Percentiles rank a stretch among this genome's conserved stretches.
Evolutionary conservation across 1,140 invertebrate species (phyloP).

Genomic region (Leptinotarsa lineolata): DNA sequence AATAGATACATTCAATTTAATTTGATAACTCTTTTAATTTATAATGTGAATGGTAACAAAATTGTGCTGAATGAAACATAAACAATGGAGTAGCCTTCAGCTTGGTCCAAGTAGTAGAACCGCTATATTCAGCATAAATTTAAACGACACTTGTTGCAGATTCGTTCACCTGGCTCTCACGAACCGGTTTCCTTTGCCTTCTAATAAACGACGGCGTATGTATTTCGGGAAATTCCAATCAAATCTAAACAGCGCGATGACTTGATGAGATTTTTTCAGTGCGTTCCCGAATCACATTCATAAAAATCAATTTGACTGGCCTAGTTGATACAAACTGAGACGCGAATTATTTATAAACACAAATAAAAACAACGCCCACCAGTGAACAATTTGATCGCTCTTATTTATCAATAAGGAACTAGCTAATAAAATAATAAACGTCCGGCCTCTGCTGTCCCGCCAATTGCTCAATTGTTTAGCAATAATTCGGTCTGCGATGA

Average conservation of each 20-base stretch:
- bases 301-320: neutral
- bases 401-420: constrained; percentile 7
- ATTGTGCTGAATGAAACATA: too few species aligned
- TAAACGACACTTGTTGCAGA: too few species aligned
- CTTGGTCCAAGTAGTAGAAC: too few species aligned
- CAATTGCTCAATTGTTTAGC: constrained; percentile 7
- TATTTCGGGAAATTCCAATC: neutral
- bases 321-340: neutral
- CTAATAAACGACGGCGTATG: neutral
- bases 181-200: neutral
- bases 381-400: neutral
- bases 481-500: neutral
- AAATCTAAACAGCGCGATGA: neutral
- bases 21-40: too few species aligned
- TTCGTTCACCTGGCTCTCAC: too few species aligned
- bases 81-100: too few species aligned
- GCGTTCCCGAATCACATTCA: neutral
- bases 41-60: too few species aligned
- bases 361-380: constrained; percentile 17
- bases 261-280: neutral
- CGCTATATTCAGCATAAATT: too few species aligned
- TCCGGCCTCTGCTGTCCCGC: neutral
- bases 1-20: too few species aligned
- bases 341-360: constrained; percentile 8
- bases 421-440: neutral